These are phyloP conservation scores for Mayetiola destructor DNA, from an alignment of 2,888 invertebrate species.

Conservation along the genomic window DNA sequence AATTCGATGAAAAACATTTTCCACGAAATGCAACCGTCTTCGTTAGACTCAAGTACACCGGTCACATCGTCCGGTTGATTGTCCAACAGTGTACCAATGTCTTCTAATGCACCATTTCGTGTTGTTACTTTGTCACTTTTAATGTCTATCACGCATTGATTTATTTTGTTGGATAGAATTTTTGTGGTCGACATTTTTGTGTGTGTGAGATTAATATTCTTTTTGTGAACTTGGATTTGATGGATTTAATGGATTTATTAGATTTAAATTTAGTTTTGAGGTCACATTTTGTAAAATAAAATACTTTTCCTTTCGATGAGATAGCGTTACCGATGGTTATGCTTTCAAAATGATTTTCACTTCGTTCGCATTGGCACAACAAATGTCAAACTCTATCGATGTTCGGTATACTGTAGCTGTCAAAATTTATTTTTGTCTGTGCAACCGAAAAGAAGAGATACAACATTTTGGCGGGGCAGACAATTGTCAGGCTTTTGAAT, in stretches of 20 bases:
- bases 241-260: too few species aligned
- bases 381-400: not conserved
- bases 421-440: too few species aligned
- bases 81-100: not conserved
- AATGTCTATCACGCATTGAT: not conserved
- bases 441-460: too few species aligned
- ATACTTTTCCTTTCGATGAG: not conserved
- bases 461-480: too few species aligned
- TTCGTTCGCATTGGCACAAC: not conserved
- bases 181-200: not conserved
- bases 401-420: too few species aligned
- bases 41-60: not conserved
- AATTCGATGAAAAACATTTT: not conserved
- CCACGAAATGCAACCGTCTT: not conserved
- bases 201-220: not conserved
- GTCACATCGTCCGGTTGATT: not conserved
- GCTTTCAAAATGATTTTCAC: not conserved
- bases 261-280: not conserved
- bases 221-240: too few species aligned
- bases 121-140: not conserved
- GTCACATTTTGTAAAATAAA: not conserved
- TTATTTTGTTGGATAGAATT: not conserved
- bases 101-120: not conserved
- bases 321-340: too few species aligned
- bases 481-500: too few species aligned